phyloP scores from a whole-genome alignment of 2,797 vertebrate genomes.

The Circus cinereus region DNA sequence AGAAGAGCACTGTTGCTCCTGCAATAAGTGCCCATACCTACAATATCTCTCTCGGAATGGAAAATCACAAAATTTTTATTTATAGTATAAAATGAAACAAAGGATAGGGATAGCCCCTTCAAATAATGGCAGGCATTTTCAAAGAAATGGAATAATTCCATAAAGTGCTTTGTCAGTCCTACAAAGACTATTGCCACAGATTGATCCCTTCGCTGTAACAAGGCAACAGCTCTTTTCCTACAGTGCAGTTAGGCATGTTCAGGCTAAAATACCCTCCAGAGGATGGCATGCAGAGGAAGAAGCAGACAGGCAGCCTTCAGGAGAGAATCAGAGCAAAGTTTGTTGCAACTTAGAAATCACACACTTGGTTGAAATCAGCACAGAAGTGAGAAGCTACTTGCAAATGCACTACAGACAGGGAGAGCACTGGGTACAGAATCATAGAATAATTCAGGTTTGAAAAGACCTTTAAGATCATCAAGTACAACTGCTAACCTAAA shows the following conservation, averaged over 20 bases:
- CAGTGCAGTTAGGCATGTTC: fast-evolving
- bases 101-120: neutral
- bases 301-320: neutral
- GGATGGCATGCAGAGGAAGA: neutral
- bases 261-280: neutral
- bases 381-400: neutral
- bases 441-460: neutral
- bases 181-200: neutral
- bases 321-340: neutral
- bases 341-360: neutral
- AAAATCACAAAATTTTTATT: neutral
- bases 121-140: neutral
- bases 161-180: neutral
- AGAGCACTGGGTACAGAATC: neutral
- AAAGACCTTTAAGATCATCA: neutral
- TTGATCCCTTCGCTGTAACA: neutral
- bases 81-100: neutral
- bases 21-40: neutral
- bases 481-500: neutral
- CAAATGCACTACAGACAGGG: neutral
- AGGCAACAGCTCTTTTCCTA: neutral
- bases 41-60: neutral
- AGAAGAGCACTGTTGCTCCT: neutral
- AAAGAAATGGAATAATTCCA: neutral
- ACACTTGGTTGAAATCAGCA: neutral